A percentile compares a stretch with the other conserved stretches of the same genome.
Evolutionary conservation across 1,140 invertebrate species (phyloP).

Genomic region (Aphelinus certus): DNA sequence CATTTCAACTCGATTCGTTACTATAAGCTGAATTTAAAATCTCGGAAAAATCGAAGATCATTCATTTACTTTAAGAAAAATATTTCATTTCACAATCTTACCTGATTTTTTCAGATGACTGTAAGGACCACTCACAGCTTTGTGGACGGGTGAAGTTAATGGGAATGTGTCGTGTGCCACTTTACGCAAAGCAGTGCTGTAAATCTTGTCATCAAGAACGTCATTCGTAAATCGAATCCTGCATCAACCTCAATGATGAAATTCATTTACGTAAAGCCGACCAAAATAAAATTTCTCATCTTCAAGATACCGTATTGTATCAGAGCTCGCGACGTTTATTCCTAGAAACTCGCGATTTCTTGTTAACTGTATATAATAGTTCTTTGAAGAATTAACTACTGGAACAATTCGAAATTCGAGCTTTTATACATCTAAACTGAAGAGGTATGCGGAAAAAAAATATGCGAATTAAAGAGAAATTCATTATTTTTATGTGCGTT

Average conservation of each 20-base stretch:
- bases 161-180: constrained; percentile 83
- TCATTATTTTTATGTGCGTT: not conserved
- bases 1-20: no score
- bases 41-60: no score
- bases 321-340: constrained; percentile 2
- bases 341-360: no score
- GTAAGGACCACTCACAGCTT: constrained; percentile 80
- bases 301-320: constrained; percentile 6
- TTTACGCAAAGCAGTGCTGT: constrained; percentile 86
- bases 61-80: no score
- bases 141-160: constrained; percentile 83
- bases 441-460: not conserved
- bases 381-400: not conserved
- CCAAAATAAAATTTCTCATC: constrained; percentile 45
- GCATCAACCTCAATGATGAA: constrained; percentile 33
- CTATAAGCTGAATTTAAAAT: no score
- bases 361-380: not conserved
- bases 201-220: constrained; percentile 71
- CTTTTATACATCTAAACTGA: constrained; percentile 5
- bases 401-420: constrained; percentile 1
- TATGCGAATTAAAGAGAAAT: not conserved
- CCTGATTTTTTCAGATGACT: constrained; percentile 69
- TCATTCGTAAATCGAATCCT: constrained; percentile 1
- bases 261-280: constrained; percentile 31
- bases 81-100: no score